Evolutionary conservation across 2,888 invertebrate species (phyloP), one percentile per base, ranked within the genome.

Genomic region (Tanytarsus gracilentus): DNA sequence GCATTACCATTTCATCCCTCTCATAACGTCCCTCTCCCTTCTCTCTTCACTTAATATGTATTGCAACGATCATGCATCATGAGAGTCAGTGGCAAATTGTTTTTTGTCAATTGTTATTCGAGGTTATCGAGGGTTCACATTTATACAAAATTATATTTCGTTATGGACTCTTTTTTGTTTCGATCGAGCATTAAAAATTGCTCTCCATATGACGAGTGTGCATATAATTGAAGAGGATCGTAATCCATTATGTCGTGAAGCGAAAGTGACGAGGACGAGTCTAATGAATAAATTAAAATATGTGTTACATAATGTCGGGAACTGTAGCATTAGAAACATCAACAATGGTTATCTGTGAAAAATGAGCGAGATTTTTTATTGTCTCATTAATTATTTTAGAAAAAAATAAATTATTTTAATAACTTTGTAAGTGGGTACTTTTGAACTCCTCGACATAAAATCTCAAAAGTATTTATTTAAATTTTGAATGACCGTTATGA

Each of bases 61-160:
- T 26, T n/a, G 9, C 27, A 7, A 49, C 49, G 25, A 16, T 44
- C 44, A 44, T 30, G 11, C 23, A 26, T n/a, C n/a, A n/a, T n/a
- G 9, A 29, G 30, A 55, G 40, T 40, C 55, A 55, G 33, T 36
- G 33, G 55, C 53, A 53, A 53, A 53, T 53, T 52, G 30, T 50
- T 27, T 36, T 33, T 36, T 36, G 36, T 36, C 36, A 36, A 36
- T 36, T 36, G 36, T 36, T 36, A 14, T 6, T 36, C n/a, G 16
- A 44, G 44, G 44, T 44, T 44, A 44, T 44, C 18, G 44, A n/a
- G 18, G 11, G 18, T 11, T 5, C n/a, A 9, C 27, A 27, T 27
- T 25, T 27, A 18, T 25, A 26, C 14, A 25, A 26, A 26, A 26
- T 49, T 25, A 18, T 49, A 3, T n/a, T 49, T 49, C 49, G 49